phyloP scores from a whole-genome alignment of 1,140 invertebrate species.

The Zeugodacus cucurbitae region DNA sequence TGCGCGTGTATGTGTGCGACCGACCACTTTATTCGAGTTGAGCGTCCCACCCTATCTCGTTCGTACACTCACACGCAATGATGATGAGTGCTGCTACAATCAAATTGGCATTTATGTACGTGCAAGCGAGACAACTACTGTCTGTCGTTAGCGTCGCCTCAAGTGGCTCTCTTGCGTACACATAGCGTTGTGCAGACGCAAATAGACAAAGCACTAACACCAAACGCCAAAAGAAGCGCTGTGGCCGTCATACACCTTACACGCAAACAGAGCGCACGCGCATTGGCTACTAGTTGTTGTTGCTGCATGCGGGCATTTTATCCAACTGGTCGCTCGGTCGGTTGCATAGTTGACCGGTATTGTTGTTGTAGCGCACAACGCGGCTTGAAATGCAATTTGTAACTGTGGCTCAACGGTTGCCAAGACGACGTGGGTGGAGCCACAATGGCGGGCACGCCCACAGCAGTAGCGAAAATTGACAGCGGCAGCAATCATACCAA shows the following conservation, averaged over 20 bases:
- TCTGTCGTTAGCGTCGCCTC: neutral
- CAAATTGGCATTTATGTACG: neutral
- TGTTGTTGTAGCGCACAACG: neutral
- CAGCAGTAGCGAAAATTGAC: neutral
- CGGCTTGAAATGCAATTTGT: neutral
- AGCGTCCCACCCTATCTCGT: neutral
- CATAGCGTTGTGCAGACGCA: conserved; percentile 20
- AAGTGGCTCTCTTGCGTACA: conserved; percentile 42
- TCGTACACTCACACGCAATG: neutral
- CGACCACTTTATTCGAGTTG: neutral
- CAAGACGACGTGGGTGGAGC: conserved; percentile 41
- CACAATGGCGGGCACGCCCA: neutral
- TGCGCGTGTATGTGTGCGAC: neutral
- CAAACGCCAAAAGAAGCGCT: neutral
- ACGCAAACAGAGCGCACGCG: conserved; percentile 31
- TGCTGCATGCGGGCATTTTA: neutral
- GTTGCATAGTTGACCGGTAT: neutral
- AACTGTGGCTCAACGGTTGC: neutral
- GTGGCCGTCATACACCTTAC: neutral
- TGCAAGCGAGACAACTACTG: neutral
- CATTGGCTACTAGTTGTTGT: conserved; percentile 26
- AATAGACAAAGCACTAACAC: neutral
- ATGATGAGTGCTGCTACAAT: neutral
- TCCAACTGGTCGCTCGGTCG: neutral
- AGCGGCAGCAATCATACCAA: neutral